phyloP scores from a whole-genome alignment of 2,888 invertebrate species.

The Belgica antarctica region DNA sequence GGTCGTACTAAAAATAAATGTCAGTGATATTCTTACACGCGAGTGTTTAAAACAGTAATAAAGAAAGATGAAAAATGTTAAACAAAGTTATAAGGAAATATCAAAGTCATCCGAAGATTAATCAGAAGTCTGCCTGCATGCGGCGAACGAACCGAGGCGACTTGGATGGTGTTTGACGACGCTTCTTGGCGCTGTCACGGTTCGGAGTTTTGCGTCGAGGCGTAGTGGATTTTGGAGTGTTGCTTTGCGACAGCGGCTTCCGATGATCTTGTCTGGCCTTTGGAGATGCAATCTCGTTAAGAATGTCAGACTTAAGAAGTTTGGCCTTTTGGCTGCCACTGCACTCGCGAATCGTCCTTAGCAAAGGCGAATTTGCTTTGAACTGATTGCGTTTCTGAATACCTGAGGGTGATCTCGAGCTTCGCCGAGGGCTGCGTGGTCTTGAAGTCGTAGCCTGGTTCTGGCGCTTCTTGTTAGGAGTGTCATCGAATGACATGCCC shows the following conservation, averaged over 20 bases:
- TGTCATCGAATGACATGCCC: not conserved
- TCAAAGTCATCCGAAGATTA: no score
- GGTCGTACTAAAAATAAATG: no score
- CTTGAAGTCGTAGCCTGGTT: constrained; percentile 11
- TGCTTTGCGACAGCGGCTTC: constrained; percentile 7
- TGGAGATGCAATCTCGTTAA: constrained; percentile 29
- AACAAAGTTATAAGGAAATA: no score
- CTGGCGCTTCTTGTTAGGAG: not conserved
- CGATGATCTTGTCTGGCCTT: not conserved
- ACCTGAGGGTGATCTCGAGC: constrained; percentile 16
- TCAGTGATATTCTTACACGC: no score
- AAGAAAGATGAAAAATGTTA: no score
- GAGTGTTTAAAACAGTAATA: no score
- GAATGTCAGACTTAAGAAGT: constrained; percentile 13
- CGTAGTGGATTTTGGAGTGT: not conserved
- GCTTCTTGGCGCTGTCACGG: not conserved
- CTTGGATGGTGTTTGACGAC: not conserved
- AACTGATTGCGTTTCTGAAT: constrained; percentile 24
- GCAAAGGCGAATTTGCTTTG: constrained; percentile 27
- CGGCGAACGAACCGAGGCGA: not conserved
- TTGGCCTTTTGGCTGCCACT: constrained; percentile 13
- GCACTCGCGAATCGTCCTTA: constrained; percentile 44
- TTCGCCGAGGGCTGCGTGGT: not conserved
- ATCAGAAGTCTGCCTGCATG: no score
- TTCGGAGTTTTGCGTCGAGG: not conserved